phyloP scores from a whole-genome alignment of 2,888 invertebrate species.

The Mystacides longicornis region DNA sequence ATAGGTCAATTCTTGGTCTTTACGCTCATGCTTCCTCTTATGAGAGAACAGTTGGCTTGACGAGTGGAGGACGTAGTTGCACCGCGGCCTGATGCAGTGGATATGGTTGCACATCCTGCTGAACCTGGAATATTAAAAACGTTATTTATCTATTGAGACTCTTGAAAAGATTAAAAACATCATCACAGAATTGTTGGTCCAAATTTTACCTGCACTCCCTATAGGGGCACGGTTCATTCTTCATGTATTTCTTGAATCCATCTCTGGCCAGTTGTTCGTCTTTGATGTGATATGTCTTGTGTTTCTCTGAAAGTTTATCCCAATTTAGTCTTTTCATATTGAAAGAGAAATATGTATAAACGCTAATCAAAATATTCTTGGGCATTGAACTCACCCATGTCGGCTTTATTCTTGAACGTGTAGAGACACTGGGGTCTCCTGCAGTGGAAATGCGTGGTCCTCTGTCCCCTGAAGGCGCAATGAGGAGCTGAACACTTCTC shows the following conservation, averaged over 20 bases:
- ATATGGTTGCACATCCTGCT: constrained; percentile 96
- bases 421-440: constrained; percentile 83
- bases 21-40: constrained; percentile 93
- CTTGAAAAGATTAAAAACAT: not conserved
- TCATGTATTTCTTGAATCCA: constrained; percentile 98
- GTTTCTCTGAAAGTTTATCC: constrained; percentile 70
- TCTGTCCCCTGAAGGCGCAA: constrained; percentile 88
- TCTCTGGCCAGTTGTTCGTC: constrained; percentile 92
- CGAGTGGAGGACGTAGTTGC: constrained; percentile 93
- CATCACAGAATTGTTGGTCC: not conserved
- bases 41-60: constrained; percentile 96
- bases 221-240: constrained; percentile 90
- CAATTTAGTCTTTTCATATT: no score
- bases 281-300: constrained; percentile 96
- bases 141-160: not conserved
- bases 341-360: no score
- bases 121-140: constrained; percentile 41
- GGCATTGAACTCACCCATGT: constrained; percentile 99
- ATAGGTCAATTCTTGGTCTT: constrained; percentile 77
- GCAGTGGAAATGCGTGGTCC: constrained; percentile 98
- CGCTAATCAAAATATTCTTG: no score
- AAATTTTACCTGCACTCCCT: constrained; percentile 62
- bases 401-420: constrained; percentile 98
- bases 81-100: constrained; percentile 92
- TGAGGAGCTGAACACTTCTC: constrained; percentile 89